Evolutionary conservation across 2,113 vertebrate species (phyloP), one percentile per base, ranked within the genome.

Genomic region (Sebastes fasciatus): DNA sequence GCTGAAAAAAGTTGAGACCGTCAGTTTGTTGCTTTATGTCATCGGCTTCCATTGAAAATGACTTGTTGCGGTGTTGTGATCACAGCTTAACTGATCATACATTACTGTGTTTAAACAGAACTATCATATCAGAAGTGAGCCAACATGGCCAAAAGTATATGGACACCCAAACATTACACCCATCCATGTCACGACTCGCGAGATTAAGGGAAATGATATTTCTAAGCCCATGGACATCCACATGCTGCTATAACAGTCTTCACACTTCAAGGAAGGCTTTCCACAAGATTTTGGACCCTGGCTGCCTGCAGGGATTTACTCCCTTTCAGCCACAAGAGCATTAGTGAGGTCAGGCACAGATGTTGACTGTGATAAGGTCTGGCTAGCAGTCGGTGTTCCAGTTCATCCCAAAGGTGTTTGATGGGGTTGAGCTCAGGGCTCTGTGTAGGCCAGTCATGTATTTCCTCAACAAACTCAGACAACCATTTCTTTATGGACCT

Each of bases 331-430:
- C 45, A 52, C 73, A 48, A 46, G 61, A 79, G 86, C 72, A 80
- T 78, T 69, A 84, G 40, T 46, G 89, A 78, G 89, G 84, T 92
- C 78, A 84, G 79, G 21, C 48, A 43, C 77, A 78, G 89, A 88
- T 90, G 85, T 79, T 46, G 60, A 77, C 54, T 57, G 58, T 13
- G 81, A 92, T 91, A 88, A 90, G 69, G 45, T 66, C 64, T 3
- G 13, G 78, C 76, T 86, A 65, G 19, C 78, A 86, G 77, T 64
- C 13, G 66, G 79, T n/a, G 52, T 80, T 80, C 78, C 83, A 66
- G 57, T 77, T 79, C 60, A 63, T 86, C 84, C 86, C 14, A 74
- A 61, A 79, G 70, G 85, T 86, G 85, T 91, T 81, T 89, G 74
- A 84, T 83, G 51, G 79, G 68, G 76, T 79, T 82, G 67, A 55